Evolutionary conservation across 2,888 invertebrate species (phyloP).

Genomic region (Schizaphis graminum): DNA sequence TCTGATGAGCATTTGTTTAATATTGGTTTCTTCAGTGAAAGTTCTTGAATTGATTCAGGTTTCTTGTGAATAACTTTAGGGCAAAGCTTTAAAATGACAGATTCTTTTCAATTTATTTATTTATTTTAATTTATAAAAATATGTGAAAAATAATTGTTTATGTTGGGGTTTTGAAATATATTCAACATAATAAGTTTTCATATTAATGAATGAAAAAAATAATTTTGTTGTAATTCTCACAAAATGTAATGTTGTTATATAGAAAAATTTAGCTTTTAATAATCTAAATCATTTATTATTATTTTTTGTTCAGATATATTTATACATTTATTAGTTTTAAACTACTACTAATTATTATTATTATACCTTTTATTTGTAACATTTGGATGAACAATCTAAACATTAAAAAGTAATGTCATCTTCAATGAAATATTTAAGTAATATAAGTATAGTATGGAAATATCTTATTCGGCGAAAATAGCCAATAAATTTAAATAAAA

Average conservation of each 20-base stretch:
- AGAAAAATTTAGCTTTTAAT: neutral
- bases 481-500: neutral
- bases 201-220: neutral
- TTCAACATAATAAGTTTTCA: neutral
- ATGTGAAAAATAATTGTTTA: neutral
- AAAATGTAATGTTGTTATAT: neutral
- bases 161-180: neutral
- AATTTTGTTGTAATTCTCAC: neutral
- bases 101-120: neutral
- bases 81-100: conserved; percentile 2
- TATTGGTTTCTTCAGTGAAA: neutral
- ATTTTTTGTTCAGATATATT: neutral
- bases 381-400: neutral
- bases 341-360: neutral
- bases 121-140: neutral
- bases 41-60: neutral
- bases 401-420: neutral
- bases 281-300: neutral
- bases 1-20: neutral
- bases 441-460: neutral
- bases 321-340: neutral
- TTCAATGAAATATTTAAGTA: neutral
- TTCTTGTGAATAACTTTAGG: conserved; percentile 3
- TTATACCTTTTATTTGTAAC: neutral
- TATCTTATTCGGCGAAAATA: neutral